Base-by-base conservation (phyloP, 1,140 invertebrate species). In the Euwallacea fornicatus region DNA sequence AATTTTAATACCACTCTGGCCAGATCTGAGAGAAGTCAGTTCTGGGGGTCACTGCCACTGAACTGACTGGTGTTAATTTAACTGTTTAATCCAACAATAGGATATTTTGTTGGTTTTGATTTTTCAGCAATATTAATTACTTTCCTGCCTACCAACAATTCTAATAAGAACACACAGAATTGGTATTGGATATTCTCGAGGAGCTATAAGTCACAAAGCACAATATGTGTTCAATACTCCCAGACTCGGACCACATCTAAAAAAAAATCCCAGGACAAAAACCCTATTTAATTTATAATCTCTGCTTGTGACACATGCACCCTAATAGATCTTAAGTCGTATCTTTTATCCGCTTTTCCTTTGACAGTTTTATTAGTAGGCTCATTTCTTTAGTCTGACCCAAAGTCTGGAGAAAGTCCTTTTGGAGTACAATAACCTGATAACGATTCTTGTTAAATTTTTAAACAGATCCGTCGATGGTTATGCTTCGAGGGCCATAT, bases 1-100 rank as follows among this genome's bases (percentile, higher is more conserved):
- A 61, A 61, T 61, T 61, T 61, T 61, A 61, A 61, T 61, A 42
- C 11, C 59, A 58, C 6, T 58, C 55, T 10, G 21, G 11, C 15
- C 50, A 58, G 21, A 58, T 58, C 55, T 6, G 55, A 53, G 15
- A 42, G 21, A 43, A 43, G 16, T 43, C 42, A 11, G n/a, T 61
- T 43, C 59, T 42, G 33, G 42, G 41, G 59, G 59, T 61, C 59
- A 61, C 21, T 61, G 59, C 42, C 59, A 61, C 59, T 33, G 4
- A 33, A 33, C 21, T 41, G 42, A 43, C 59, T 61, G 33, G 11
- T 13, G 42, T 11, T 11, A 42, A 16, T 10, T 3, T 61, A 61
- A 61, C 59, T 43, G 59, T 61, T 61, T 42, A 50, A 50, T 50
- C 13, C 9, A 50, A 50, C 46, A 50, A 6, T 2, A 50, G 46